Conservation (phyloP, 53 echinoderm and acorn worm genomes). For the Temnopleurus reevesii region DNA sequence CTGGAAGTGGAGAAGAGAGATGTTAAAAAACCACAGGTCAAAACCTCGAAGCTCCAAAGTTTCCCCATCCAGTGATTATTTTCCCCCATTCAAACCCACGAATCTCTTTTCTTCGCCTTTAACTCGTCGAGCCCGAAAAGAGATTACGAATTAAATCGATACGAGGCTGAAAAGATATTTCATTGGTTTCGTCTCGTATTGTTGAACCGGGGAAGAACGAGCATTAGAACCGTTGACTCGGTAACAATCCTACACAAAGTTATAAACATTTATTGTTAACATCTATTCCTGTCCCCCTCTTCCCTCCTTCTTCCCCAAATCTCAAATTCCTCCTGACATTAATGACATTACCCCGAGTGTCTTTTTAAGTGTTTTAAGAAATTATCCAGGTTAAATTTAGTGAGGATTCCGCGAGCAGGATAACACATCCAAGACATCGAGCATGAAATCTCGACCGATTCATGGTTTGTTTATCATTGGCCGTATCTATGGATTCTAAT, state of each 20-base stretch:
- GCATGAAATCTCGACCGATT: conserved; percentile 1
- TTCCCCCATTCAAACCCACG: background rate
- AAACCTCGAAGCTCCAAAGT: conserved; percentile 46
- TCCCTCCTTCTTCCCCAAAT: background rate
- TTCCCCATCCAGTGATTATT: conserved; percentile 17
- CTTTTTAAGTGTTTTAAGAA: conserved; percentile 1
- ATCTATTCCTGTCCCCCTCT: background rate
- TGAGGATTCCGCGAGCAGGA: background rate
- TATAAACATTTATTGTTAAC: conserved; percentile 32
- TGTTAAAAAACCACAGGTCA: background rate
- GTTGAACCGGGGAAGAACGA: background rate
- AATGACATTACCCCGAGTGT: conserved; percentile 22
- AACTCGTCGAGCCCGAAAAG: background rate
- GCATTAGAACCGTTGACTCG: conserved; percentile 39
- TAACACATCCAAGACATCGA: background rate
- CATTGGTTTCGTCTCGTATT: conserved; percentile 19
- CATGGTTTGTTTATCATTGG: conserved; percentile 2
- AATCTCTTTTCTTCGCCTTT: conserved; percentile 35
- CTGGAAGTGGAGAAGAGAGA: background rate
- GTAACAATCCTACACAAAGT: conserved; percentile 32
- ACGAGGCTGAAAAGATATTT: background rate
- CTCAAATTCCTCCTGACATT: background rate
- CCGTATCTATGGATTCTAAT: conserved; percentile 18
- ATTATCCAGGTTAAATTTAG: background rate
- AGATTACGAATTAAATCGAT: conserved; percentile 62